A percentile compares a stretch with the other conserved stretches of the same genome.
phyloP scores from a whole-genome alignment of 2,888 invertebrate species.

The Sinelater perroti region DNA sequence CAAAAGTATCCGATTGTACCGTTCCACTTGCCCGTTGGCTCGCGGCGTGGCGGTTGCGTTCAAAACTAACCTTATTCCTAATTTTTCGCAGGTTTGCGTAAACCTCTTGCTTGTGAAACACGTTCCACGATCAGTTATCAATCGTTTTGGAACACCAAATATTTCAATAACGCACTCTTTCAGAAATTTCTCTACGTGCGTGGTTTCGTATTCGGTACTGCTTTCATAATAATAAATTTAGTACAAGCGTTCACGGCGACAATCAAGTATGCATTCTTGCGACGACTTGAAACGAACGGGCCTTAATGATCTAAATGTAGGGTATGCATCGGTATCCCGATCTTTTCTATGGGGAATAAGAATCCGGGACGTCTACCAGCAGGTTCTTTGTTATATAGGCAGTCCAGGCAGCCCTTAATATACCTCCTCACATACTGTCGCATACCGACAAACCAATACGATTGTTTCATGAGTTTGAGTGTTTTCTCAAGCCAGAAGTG shows the following conservation, averaged over 20 bases:
- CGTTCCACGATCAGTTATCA: conserved; percentile 4
- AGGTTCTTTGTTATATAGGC: conserved; percentile 19
- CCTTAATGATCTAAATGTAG: no score
- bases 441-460: conserved; percentile 28
- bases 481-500: conserved; percentile 21
- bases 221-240: no score
- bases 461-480: conserved; percentile 6
- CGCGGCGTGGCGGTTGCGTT: conserved; percentile 19
- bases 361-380: no score
- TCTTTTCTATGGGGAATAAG: no score
- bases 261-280: no score
- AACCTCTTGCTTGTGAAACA: conserved; percentile 4
- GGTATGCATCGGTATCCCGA: no score
- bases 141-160: conserved; percentile 15
- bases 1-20: no score
- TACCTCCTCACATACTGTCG: conserved; percentile 23
- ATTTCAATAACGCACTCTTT: no score
- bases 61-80: conserved; percentile 2
- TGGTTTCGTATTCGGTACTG: no score
- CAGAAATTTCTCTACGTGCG: no score
- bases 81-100: not conserved
- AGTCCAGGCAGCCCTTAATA: conserved; percentile 21
- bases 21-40: conserved; percentile 30
- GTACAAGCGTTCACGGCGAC: no score
- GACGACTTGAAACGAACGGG: no score